Conservation (phyloP, 2,888 invertebrate genomes). For the Oscheius sp. region DNA sequence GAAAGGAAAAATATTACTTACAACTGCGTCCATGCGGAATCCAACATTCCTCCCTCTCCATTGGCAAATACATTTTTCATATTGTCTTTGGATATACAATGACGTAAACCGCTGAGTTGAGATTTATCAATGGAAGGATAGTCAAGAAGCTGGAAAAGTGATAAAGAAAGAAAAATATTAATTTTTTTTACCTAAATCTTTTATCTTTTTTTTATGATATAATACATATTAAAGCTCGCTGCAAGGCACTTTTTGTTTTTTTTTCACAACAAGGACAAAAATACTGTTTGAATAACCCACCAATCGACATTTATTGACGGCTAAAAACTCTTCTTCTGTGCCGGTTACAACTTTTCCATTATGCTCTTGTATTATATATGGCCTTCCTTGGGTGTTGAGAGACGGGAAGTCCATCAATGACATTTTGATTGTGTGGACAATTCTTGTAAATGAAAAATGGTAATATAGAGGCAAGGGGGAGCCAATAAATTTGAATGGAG, state of each 20-base stretch:
- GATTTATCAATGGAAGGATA: conserved; percentile 25
- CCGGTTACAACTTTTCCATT: conserved; percentile 24
- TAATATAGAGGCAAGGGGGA: too few species aligned
- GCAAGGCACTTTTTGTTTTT: neutral
- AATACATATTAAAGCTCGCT: neutral
- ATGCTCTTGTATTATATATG: conserved; percentile 25
- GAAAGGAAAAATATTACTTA: conserved; percentile 2
- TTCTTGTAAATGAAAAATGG: too few species aligned
- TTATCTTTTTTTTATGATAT: neutral
- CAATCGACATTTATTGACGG: conserved; percentile 13
- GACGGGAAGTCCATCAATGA: conserved; percentile 19
- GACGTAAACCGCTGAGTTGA: conserved; percentile 12
- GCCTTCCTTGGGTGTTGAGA: conserved; percentile 15
- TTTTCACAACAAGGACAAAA: neutral
- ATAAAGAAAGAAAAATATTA: neutral
- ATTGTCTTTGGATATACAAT: conserved; percentile 25
- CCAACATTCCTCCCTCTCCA: neutral
- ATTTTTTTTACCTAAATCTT: too few species aligned
- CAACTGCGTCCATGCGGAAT: conserved; percentile 15
- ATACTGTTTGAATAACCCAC: neutral
- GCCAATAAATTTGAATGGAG: too few species aligned
- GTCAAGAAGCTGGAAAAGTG: conserved; percentile 7
- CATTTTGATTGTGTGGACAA: too few species aligned
- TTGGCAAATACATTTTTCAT: conserved; percentile 13
- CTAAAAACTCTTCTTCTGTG: conserved; percentile 12